phyloP scores from a whole-genome alignment of 2,797 vertebrate genomes.

The Mus minutoides region DNA sequence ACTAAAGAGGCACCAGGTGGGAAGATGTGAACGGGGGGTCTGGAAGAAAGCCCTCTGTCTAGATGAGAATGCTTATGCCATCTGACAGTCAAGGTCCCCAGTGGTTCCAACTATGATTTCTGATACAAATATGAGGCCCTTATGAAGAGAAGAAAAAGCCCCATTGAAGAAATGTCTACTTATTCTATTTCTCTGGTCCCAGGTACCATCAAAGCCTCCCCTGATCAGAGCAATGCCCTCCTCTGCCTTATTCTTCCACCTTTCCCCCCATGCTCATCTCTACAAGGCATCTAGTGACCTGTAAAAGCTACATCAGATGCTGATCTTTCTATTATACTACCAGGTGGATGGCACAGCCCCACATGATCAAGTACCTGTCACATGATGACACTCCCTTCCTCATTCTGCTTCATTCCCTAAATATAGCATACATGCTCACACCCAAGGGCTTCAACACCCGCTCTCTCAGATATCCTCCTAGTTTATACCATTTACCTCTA shows the following conservation, averaged over 20 bases:
- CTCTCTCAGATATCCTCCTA: neutral
- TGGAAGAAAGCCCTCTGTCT: neutral
- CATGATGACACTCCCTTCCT: neutral
- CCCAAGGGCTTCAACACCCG: neutral
- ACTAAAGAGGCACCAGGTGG: neutral
- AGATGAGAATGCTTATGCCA: neutral
- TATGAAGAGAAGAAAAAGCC: neutral
- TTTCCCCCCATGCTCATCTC: neutral
- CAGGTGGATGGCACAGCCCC: too few relatives aligned
- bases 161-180: neutral
- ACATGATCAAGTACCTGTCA: neutral
- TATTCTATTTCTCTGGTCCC: neutral
- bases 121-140: neutral
- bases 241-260: neutral
- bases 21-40: neutral
- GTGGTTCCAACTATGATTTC: neutral
- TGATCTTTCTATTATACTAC: neutral
- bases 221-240: neutral
- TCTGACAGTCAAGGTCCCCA: neutral
- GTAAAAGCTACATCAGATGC: neutral
- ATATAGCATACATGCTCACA: fast-evolving
- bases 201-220: neutral
- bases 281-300: neutral
- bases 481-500: neutral
- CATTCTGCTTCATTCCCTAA: neutral